Percentiles rank a stretch among this genome's conserved stretches.
phyloP scores from a whole-genome alignment of 2,113 vertebrate genomes.

The Bufo gargarizans region DNA sequence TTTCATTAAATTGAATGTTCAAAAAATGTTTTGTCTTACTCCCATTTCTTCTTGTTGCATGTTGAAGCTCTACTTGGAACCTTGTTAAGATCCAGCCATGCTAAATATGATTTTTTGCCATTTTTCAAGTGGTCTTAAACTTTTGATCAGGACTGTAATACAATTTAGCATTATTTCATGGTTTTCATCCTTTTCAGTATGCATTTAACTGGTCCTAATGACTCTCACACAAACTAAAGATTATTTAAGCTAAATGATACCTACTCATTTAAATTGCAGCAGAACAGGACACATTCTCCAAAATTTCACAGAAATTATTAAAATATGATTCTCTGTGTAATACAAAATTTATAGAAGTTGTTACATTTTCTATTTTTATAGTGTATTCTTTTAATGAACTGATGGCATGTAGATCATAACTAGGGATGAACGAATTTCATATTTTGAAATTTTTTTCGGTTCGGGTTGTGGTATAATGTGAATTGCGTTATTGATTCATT shows the following conservation, averaged over 20 bases:
- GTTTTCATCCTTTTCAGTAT: background rate
- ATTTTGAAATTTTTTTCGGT: no score
- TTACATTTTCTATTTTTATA: background rate
- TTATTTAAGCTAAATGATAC: background rate
- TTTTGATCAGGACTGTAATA: no score
- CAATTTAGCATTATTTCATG: background rate
- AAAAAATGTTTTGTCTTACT: no score
- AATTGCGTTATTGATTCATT: no score
- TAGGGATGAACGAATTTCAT: no score
- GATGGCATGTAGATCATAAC: background rate
- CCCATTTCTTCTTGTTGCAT: no score
- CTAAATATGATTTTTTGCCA: no score
- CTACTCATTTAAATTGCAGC: background rate
- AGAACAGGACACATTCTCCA: background rate
- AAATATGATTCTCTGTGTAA: background rate
- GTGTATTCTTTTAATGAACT: background rate
- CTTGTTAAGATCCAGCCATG: no score
- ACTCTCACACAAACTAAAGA: background rate
- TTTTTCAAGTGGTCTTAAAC: no score
- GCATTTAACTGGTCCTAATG: background rate
- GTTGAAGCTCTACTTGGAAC: no score
- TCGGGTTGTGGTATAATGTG: no score
- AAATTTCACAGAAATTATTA: slow-evolving; percentile 1
- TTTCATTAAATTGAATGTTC: no score
- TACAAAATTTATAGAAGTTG: background rate